Percentiles rank a stretch among this genome's conserved stretches.
Evolutionary conservation across 2,113 vertebrate species (phyloP).

Genomic region (Carettochelys insculpta): DNA sequence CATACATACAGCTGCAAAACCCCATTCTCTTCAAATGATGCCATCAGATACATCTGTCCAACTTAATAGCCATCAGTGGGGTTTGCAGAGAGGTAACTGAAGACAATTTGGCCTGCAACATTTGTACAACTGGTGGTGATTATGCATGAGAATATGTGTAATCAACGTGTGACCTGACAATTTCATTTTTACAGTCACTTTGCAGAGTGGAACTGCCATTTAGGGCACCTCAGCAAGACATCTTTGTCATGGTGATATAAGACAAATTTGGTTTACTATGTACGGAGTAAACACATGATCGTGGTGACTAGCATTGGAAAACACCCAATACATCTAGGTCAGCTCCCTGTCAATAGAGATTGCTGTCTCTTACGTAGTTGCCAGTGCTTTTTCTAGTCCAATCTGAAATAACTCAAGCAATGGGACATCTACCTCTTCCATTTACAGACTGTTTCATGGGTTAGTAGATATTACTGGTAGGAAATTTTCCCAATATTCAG

Average conservation of each 20-base stretch:
- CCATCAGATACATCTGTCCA: conserved; percentile 22
- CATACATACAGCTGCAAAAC: not conserved
- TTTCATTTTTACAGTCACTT: not conserved
- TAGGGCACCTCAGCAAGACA: not conserved
- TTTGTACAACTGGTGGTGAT: not conserved
- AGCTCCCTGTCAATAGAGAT: not conserved
- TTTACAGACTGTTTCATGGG: conserved; percentile 4
- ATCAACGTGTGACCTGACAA: not conserved
- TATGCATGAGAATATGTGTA: not conserved
- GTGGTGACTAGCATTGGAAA: not conserved
- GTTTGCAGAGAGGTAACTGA: conserved; percentile 1
- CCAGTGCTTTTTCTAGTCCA: not conserved
- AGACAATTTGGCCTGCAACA: conserved; percentile 41
- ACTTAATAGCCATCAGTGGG: conserved; percentile 26
- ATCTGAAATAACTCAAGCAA: not conserved
- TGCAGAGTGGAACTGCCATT: not conserved
- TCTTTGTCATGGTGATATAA: not conserved
- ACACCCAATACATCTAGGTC: not conserved
- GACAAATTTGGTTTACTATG: not conserved
- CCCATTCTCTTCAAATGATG: not conserved
- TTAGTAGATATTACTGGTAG: not conserved
- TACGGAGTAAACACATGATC: not conserved
- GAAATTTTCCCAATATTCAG: not conserved
- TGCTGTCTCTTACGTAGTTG: not conserved
- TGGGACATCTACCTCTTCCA: not conserved